phyloP scores from a whole-genome alignment of 2,888 invertebrate species.

The Pegoplata infirma region DNA sequence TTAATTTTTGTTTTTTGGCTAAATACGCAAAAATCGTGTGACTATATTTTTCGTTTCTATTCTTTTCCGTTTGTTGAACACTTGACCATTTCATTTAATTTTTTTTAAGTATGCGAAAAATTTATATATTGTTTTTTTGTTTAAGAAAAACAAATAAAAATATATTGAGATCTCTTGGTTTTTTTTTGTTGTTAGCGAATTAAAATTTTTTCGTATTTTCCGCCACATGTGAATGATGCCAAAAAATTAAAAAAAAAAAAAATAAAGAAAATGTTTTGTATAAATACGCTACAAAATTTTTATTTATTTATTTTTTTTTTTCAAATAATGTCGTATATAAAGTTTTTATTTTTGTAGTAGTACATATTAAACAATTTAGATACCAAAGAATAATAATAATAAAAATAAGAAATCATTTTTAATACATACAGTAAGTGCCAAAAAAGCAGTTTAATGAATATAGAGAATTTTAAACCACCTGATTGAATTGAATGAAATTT shows the following conservation, averaged over 20 bases:
- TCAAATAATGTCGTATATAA: constrained; percentile 9
- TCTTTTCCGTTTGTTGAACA: constrained; percentile 47
- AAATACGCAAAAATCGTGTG: constrained; percentile 36
- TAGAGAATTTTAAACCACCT: no score
- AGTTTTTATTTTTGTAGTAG: constrained; percentile 6
- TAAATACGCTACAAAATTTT: constrained; percentile 5
- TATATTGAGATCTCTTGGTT: constrained; percentile 11
- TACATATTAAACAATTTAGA: background rate
- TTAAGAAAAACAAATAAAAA: constrained; percentile 19
- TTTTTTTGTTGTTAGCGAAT: constrained; percentile 39
- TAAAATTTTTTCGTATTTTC: constrained; percentile 60
- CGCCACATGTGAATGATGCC: constrained; percentile 52
- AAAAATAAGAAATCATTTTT: constrained; percentile 7
- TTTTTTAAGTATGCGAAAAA: constrained; percentile 14
- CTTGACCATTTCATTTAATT: constrained; percentile 59
- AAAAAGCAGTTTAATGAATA: no score
- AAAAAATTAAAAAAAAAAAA: constrained; percentile 32
- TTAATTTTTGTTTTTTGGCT: constrained; percentile 34
- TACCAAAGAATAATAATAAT: background rate
- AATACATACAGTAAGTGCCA: constrained; percentile 9
- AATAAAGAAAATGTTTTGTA: constrained; percentile 6
- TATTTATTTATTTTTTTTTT: constrained; percentile 10
- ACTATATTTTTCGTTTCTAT: no score
- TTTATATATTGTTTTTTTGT: no score
- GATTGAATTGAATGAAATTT: no score